A percentile compares a stretch with the other conserved stretches of the same genome.
These are phyloP conservation scores for Limenitis arthemis DNA, from an alignment of 2,888 invertebrate species.

Conservation along the genomic window DNA sequence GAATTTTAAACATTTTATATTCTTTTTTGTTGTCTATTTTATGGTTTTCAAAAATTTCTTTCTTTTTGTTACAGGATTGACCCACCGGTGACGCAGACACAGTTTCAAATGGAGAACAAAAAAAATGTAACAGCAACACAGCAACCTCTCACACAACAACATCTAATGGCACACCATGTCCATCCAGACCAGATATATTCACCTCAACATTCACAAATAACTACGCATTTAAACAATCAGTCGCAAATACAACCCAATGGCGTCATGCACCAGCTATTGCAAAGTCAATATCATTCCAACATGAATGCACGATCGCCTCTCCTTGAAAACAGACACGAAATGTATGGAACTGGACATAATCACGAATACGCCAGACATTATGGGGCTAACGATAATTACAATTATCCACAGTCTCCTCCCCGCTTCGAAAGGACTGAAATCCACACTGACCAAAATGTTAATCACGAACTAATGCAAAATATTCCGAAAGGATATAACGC, in stretches of 20 bases:
- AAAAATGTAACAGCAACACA: constrained; percentile 67
- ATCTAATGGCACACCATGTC: constrained; percentile 62
- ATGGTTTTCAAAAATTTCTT: constrained; percentile 3
- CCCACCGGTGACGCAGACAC: constrained; percentile 75
- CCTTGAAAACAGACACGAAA: constrained; percentile 70
- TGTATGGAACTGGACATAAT: constrained; percentile 70
- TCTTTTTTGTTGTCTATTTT: not conserved
- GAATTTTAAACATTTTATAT: not conserved
- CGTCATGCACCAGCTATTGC: constrained; percentile 69
- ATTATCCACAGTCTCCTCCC: constrained; percentile 64
- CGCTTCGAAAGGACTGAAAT: constrained; percentile 57
- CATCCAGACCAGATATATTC: constrained; percentile 65
- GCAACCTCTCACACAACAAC: constrained; percentile 67
- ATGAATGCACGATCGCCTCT: constrained; percentile 65
- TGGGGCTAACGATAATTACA: constrained; percentile 70
- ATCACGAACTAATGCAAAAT: constrained; percentile 59
- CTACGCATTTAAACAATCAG: constrained; percentile 54
- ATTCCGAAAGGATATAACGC: constrained; percentile 71
- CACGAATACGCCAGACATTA: constrained; percentile 69
- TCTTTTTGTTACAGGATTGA: constrained; percentile 75
- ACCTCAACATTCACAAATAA: constrained; percentile 59
- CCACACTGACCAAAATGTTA: constrained; percentile 59
- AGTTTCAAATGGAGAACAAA: constrained; percentile 78
- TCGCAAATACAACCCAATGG: constrained; percentile 66
- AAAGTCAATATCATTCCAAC: constrained; percentile 62